Evolutionary conservation across 92 coral and sea anemone species (phyloP).

Genomic region (Umimayanthus kanabou): DNA sequence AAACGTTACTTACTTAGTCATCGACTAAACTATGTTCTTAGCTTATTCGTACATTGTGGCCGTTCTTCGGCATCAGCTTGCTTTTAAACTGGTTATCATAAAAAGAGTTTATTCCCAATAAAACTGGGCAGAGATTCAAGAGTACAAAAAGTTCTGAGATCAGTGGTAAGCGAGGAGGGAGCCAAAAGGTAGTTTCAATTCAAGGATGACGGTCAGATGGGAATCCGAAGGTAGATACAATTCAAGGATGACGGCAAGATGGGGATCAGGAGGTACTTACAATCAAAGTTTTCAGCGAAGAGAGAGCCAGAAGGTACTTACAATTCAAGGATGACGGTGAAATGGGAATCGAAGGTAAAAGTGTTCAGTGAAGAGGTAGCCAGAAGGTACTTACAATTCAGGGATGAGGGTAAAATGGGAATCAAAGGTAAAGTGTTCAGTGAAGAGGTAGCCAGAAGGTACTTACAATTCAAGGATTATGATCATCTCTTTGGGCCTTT

Average conservation of each 20-base stretch:
- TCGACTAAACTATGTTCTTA: no score
- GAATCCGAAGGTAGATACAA: background rate
- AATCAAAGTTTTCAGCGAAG: conserved; percentile 57
- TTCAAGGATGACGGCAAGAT: background rate
- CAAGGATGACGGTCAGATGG: conserved; percentile 68
- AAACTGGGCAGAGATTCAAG: no score
- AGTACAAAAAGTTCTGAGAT: no score
- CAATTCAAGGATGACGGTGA: no score
- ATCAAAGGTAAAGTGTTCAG: background rate
- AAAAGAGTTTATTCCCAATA: no score
- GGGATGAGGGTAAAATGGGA: no score
- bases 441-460: background rate
- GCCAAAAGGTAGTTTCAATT: conserved; percentile 64
- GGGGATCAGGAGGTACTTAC: conserved; percentile 56
- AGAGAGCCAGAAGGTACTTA: conserved; percentile 49
- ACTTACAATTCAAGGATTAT: conserved; percentile 95
- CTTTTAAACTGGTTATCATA: no score
- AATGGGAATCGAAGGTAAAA: background rate
- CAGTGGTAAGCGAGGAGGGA: background rate
- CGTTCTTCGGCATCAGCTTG: no score
- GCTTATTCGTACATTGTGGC: no score
- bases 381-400: conserved; percentile 13
- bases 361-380: conserved; percentile 48
- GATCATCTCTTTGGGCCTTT: conserved; percentile 94
- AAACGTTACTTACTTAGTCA: background rate